Conservation (phyloP, 2,113 vertebrate genomes). For the Phylloscopus whistleri region DNA sequence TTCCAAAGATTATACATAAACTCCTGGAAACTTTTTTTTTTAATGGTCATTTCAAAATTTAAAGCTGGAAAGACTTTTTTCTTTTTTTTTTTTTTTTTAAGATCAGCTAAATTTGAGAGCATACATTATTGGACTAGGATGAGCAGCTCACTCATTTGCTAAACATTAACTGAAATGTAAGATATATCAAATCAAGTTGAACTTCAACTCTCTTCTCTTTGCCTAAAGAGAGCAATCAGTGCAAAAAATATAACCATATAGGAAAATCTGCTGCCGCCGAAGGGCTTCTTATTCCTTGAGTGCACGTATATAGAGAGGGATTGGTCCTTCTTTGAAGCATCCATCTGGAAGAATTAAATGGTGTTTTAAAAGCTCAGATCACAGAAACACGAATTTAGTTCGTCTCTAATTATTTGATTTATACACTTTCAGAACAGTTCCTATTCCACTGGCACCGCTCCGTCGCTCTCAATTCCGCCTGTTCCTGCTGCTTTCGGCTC, state of each 20-base stretch:
- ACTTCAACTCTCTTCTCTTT: not conserved
- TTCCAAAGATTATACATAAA: not conserved
- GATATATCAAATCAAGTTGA: not conserved
- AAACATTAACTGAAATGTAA: not conserved
- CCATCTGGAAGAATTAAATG: not conserved
- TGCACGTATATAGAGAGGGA: not conserved
- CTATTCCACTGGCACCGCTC: not conserved
- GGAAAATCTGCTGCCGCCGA: not conserved
- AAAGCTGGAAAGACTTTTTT: not conserved
- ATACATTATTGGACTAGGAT: not conserved
- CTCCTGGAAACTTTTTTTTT: not conserved
- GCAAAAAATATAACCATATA: not conserved
- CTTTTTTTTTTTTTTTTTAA: not conserved
- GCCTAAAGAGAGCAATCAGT: not conserved
- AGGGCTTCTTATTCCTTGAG: not conserved
- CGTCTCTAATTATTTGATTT: not conserved
- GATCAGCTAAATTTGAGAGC: not conserved
- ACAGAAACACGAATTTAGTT: not conserved
- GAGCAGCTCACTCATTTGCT: not conserved
- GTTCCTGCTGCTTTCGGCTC: not conserved
- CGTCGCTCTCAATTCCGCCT: not conserved
- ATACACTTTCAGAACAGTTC: not conserved
- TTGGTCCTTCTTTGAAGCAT: not conserved
- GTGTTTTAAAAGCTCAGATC: not conserved
- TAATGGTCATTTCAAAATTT: not conserved